Conservation (phyloP, 2,113 vertebrate species). For the Coptodon bakossiorum region DNA sequence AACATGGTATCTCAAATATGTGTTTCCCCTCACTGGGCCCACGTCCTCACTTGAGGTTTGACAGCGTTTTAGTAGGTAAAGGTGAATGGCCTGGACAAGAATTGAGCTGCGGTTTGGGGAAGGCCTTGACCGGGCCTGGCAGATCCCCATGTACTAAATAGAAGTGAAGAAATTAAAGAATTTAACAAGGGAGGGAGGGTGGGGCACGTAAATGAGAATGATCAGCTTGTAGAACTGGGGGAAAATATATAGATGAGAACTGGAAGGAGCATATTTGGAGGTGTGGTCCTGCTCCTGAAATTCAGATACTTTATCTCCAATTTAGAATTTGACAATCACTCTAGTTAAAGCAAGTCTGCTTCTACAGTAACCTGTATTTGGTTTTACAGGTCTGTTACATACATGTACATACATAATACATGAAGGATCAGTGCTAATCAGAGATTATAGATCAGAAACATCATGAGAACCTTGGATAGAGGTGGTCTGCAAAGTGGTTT, state of each 20-base stretch:
- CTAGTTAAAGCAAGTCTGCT: neutral
- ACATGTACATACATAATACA: neutral
- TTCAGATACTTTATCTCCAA: neutral
- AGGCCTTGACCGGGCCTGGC: rapidly evolving
- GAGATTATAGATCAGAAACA: neutral
- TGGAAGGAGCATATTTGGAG: neutral
- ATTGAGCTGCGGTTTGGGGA: neutral
- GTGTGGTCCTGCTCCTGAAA: neutral
- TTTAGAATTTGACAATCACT: neutral
- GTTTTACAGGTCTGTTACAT: neutral
- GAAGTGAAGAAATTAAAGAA: neutral
- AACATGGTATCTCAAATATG: neutral
- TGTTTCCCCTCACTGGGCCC: neutral
- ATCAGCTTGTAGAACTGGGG: neutral
- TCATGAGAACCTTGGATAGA: neutral
- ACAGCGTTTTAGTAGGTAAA: neutral
- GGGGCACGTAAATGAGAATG: neutral
- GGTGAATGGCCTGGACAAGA: neutral
- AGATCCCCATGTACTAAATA: neutral
- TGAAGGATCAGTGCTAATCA: neutral
- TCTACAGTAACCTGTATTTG: neutral
- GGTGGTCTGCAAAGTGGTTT: neutral
- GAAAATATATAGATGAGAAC: neutral
- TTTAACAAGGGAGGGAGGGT: neutral
- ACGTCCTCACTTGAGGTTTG: neutral